These are phyloP conservation scores for Lathronympha strigana DNA, from an alignment of 2,888 invertebrate genomes.

Conservation along the genomic window DNA sequence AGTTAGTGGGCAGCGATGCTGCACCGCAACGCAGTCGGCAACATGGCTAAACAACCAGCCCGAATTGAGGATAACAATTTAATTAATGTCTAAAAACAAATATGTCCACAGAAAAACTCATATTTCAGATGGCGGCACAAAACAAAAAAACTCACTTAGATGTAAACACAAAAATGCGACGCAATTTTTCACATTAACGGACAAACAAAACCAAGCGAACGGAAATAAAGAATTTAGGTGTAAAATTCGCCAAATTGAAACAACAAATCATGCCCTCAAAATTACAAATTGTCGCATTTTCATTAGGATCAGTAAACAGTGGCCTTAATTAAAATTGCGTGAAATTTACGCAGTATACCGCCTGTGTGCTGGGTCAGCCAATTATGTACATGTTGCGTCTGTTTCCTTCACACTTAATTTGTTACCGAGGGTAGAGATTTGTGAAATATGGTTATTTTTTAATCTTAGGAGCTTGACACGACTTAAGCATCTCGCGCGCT, in stretches of 20 bases:
- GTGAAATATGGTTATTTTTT: too few relatives aligned
- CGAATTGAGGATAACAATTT: too few relatives aligned
- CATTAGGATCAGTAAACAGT: slow-evolving; percentile 42
- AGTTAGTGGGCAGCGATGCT: too few relatives aligned
- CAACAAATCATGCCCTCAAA: slow-evolving; percentile 37
- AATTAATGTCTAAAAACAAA: too few relatives aligned
- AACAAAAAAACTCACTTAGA: slow-evolving; percentile 15
- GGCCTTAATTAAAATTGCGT: slow-evolving; percentile 38
- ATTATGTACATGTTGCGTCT: slow-evolving; percentile 29
- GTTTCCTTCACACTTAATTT: slow-evolving; percentile 1
- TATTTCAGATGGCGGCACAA: too few relatives aligned
- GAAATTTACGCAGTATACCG: slow-evolving; percentile 37
- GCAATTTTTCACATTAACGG: slow-evolving; percentile 18
- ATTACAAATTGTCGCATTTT: slow-evolving; percentile 40
- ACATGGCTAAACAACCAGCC: too few relatives aligned
- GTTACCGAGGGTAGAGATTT: too few relatives aligned
- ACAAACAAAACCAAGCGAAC: slow-evolving; percentile 19
- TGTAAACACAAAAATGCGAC: slow-evolving; percentile 18
- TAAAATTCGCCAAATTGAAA: slow-evolving; percentile 38
- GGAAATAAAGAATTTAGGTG: slow-evolving; percentile 26
- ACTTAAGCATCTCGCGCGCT: too few relatives aligned
- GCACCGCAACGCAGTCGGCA: too few relatives aligned
- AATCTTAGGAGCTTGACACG: too few relatives aligned
- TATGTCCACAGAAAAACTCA: too few relatives aligned
- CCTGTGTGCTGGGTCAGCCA: slow-evolving; percentile 25